phyloP scores from a whole-genome alignment of 1,140 invertebrate species.

The Musca domestica region DNA sequence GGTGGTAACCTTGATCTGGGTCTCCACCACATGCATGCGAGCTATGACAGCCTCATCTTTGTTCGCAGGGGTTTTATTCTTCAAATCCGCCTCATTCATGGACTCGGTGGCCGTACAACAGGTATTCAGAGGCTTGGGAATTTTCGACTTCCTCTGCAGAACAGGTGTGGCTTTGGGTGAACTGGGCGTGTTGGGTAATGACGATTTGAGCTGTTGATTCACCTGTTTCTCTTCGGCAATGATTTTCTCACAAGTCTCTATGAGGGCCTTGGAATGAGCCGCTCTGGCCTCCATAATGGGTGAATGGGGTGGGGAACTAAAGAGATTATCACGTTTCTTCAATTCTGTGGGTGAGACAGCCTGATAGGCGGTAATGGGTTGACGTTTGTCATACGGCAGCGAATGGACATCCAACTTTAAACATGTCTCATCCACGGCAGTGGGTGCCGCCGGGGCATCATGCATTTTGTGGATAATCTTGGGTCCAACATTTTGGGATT shows the following conservation, averaged over 20 bases:
- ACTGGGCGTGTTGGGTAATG: not conserved
- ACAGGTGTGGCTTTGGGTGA: conserved; percentile 32
- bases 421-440: not conserved
- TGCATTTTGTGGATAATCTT: not conserved
- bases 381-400: not conserved
- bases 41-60: conserved; percentile 34
- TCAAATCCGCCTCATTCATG: conserved; percentile 34
- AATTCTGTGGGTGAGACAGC: not conserved
- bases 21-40: conserved; percentile 44
- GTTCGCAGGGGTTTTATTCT: not conserved
- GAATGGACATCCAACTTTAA: not conserved
- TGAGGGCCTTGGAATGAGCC: conserved; percentile 46
- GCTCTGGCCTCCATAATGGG: conserved; percentile 40
- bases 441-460: not conserved
- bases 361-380: not conserved
- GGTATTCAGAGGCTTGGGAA: conserved; percentile 45
- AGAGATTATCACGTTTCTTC: conserved; percentile 5
- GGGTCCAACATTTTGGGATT: not conserved
- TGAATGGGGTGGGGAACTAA: conserved; percentile 30
- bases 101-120: conserved; percentile 43
- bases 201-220: conserved; percentile 43
- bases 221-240: conserved; percentile 47
- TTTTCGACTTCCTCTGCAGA: conserved; percentile 42
- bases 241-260: conserved; percentile 48
- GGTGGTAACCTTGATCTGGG: conserved; percentile 46